Evolutionary conservation across 2,888 invertebrate genomes (phyloP).

Genomic region (Idaea dimidiata): DNA sequence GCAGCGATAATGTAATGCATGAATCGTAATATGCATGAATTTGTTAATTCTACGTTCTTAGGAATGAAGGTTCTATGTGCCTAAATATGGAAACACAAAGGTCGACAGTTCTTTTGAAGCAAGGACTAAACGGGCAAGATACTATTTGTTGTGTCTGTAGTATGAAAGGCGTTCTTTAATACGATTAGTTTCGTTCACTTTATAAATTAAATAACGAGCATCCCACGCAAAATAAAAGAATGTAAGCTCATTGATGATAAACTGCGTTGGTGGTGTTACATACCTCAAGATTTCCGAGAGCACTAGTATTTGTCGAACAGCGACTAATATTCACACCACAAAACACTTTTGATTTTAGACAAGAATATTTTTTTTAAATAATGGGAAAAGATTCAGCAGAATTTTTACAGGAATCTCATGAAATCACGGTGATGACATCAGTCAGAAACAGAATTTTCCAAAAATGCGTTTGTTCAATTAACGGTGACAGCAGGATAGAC

Average conservation of each 20-base stretch:
- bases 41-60: background rate
- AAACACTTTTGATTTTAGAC: constrained; percentile 45
- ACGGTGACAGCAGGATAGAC: too few relatives aligned
- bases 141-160: background rate
- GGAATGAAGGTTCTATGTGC: background rate
- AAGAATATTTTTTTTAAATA: constrained; percentile 81
- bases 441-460: too few relatives aligned
- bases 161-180: background rate
- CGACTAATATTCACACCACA: constrained; percentile 16
- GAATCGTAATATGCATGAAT: constrained; percentile 4
- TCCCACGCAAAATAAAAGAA: constrained; percentile 69
- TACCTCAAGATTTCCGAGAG: constrained; percentile 50
- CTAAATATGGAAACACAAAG: background rate
- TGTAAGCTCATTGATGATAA: constrained; percentile 45
- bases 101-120: background rate
- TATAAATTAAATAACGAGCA: constrained; percentile 48
- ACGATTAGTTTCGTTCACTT: background rate
- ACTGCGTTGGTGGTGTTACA: constrained; percentile 42
- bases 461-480: too few relatives aligned
- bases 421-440: too few relatives aligned
- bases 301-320: background rate
- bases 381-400: background rate
- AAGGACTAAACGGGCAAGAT: background rate
- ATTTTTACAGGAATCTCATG: background rate
- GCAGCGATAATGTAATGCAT: background rate